Base-by-base conservation (phyloP, 1,140 invertebrate genomes). In the Neotoxoptera formosana region DNA sequence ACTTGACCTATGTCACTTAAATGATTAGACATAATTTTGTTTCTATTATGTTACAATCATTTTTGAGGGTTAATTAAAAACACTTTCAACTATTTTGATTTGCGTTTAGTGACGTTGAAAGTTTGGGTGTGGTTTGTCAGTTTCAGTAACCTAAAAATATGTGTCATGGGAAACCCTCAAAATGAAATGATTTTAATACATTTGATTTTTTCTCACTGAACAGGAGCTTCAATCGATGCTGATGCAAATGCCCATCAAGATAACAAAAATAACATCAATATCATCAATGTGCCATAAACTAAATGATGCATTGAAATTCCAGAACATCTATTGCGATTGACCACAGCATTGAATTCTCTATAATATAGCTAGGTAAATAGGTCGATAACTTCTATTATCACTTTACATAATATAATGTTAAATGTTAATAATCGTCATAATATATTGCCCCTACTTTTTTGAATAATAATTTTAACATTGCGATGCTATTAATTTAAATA, bases 191-290 rank as follows among this genome's bases (percentile, higher is more conserved):
- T 4, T 30, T 23, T 83, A 53, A 25, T 51, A 91, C 7, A 81
- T 48, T 48, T 91, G 30, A 34, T 51, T 20, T 51, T 83, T 34
- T 53, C 6, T 76, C 30, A 34, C 36, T 83, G 17, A n/a, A 76
- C 7, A 93, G 91, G 91, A 53, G 91, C 91, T 93, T 83, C 91
- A 45, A 56, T 86, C 25, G 91, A 93, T 56, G 34, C 81, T 30
- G 91, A 93, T 20, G 34, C 91, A 86, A 93, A 92, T 21, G 53
- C 51, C 41, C 41, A 92, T 41, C 91, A 93, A 86, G 91, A 93
- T 21, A 86, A 48, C 48, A 93, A 92, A 83, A 93, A n/a, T n/a
- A n/a, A 81, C 21, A 93, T 93, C 23, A 92, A 91, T 92, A 21
- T 48, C 47, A 83, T 92, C 45, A 92, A 51, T 34, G 91, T 36